These are phyloP conservation scores for Drosophila neocordata DNA, from an alignment of 1,140 invertebrate species.

Conservation along the genomic window DNA sequence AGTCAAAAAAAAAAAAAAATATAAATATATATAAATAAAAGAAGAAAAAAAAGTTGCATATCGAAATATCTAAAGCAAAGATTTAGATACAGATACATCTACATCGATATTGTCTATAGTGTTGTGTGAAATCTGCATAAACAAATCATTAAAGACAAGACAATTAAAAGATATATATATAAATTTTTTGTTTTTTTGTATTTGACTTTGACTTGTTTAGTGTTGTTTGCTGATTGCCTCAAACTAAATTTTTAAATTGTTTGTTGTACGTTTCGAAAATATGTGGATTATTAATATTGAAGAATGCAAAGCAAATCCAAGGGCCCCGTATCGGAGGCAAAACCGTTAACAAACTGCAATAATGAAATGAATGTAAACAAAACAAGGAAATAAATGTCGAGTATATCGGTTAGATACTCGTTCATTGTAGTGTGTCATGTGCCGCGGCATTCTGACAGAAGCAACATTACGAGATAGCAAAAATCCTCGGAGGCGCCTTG, in stretches of 20 bases:
- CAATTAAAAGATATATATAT: slow-evolving; percentile 14
- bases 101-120: slow-evolving; percentile 20
- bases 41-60: slow-evolving; percentile 37
- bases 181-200: not conserved
- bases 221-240: slow-evolving; percentile 25
- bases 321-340: slow-evolving; percentile 32
- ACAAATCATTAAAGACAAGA: slow-evolving; percentile 16
- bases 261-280: slow-evolving; percentile 45
- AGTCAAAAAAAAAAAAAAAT: slow-evolving; percentile 21
- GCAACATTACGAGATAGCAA: slow-evolving; percentile 31
- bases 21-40: no score
- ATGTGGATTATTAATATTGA: slow-evolving; percentile 45
- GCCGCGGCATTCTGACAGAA: slow-evolving; percentile 48
- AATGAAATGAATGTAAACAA: slow-evolving; percentile 46
- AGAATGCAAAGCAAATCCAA: slow-evolving; percentile 10
- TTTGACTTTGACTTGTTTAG: slow-evolving; percentile 18
- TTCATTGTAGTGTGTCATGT: slow-evolving; percentile 55
- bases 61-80: slow-evolving; percentile 50
- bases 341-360: slow-evolving; percentile 38
- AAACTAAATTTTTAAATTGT: no score
- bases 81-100: slow-evolving; percentile 31
- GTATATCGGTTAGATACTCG: slow-evolving; percentile 52
- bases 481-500: slow-evolving; percentile 58
- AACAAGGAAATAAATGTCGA: slow-evolving; percentile 40
- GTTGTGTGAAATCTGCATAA: slow-evolving; percentile 20